Evolutionary conservation across 2,888 invertebrate species (phyloP).

Genomic region (Adela reaumurella): DNA sequence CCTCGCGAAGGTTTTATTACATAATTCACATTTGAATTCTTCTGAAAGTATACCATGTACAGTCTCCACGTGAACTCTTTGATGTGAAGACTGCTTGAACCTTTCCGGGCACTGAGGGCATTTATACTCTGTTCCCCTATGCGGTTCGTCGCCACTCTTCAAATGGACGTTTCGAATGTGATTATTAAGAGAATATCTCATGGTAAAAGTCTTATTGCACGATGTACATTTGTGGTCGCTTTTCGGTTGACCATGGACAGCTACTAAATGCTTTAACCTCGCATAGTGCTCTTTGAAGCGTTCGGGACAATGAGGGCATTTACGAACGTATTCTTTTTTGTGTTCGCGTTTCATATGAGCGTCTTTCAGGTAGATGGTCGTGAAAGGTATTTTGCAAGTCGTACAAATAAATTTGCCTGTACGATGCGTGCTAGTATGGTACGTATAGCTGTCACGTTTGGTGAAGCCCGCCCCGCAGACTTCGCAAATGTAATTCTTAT

Average conservation of each 20-base stretch:
- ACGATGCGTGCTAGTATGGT: background rate
- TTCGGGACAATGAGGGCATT: conserved; percentile 2
- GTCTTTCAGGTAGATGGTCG: background rate
- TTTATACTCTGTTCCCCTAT: conserved; percentile 13
- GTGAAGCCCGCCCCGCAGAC: conserved; percentile 1
- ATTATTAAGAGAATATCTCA: background rate
- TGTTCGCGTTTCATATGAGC: conserved; percentile 4
- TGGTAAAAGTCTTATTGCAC: background rate
- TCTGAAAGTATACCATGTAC: background rate
- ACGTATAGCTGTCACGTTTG: background rate
- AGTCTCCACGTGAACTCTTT: conserved; percentile 25
- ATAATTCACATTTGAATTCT: background rate
- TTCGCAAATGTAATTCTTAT: conserved; percentile 1
- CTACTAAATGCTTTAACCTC: conserved; percentile 4
- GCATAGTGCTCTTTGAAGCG: conserved; percentile 3
- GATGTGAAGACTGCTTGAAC: conserved; percentile 28
- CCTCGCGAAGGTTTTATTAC: background rate
- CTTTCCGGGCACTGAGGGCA: conserved; percentile 29
- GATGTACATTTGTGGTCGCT: background rate
- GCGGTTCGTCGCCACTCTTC: background rate
- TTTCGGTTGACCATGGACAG: conserved; percentile 1
- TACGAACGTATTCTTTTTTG: background rate
- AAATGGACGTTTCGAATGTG: background rate
- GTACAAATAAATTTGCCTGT: background rate
- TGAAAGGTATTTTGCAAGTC: background rate